Evolutionary conservation across 1,140 invertebrate genomes (phyloP).

Genomic region (Bombyx mandarina): DNA sequence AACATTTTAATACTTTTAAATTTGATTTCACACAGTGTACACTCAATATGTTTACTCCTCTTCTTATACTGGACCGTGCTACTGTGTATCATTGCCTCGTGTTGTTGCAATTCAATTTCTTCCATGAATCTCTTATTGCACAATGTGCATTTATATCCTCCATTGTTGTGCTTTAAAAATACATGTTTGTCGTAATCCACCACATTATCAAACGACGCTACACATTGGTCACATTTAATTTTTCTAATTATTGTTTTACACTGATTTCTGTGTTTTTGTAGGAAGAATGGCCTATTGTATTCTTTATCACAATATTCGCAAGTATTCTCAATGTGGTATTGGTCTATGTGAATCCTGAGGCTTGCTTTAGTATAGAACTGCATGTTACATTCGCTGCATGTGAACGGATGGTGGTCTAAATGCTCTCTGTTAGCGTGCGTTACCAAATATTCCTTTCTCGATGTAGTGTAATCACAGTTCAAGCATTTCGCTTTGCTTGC

Average conservation of each 20-base stretch:
- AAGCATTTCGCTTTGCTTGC: slow-evolving; percentile 18
- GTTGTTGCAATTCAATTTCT: slow-evolving; percentile 19
- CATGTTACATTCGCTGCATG: slow-evolving; percentile 21
- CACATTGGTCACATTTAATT: slow-evolving; percentile 17
- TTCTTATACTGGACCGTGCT: slow-evolving; percentile 23
- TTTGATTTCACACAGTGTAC: slow-evolving; percentile 22
- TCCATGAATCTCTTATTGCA: slow-evolving; percentile 22
- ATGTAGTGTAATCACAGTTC: slow-evolving; percentile 26
- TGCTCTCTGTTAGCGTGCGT: slow-evolving; percentile 25
- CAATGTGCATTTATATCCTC: slow-evolving; percentile 15
- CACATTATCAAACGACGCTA: slow-evolving; percentile 18
- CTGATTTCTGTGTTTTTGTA: slow-evolving; percentile 15
- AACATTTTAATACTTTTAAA: slow-evolving; percentile 21
- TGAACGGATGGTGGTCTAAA: slow-evolving; percentile 27
- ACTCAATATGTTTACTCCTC: slow-evolving; percentile 20
- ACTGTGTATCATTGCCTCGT: slow-evolving; percentile 20
- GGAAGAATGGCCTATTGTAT: slow-evolving; percentile 14
- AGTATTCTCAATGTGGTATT: slow-evolving; percentile 20
- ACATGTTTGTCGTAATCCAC: slow-evolving; percentile 18
- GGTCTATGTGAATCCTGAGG: slow-evolving; percentile 21
- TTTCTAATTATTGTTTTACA: slow-evolving; percentile 17
- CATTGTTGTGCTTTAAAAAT: slow-evolving; percentile 16
- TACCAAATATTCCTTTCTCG: slow-evolving; percentile 20
- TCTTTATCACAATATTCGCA: slow-evolving; percentile 24
- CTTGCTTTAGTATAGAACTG: slow-evolving; percentile 26